These are phyloP conservation scores for Nymphalis io DNA, from an alignment of 1,140 invertebrate species.

Conservation along the genomic window DNA sequence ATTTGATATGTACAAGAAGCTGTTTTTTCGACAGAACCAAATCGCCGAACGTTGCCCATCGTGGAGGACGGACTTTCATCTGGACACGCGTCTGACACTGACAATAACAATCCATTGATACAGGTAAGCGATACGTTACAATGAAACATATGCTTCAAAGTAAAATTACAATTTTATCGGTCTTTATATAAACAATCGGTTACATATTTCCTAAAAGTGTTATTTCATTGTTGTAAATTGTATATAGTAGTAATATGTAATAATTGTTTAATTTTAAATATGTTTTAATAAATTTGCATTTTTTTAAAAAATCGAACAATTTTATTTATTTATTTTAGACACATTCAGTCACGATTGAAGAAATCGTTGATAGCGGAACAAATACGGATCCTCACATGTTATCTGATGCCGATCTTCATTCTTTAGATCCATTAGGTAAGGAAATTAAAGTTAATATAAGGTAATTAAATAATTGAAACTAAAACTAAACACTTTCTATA, in stretches of 20 bases:
- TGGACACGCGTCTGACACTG: constrained; percentile 94
- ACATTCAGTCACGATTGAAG: constrained; percentile 65
- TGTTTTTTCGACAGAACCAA: constrained; percentile 20
- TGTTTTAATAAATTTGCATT: not conserved
- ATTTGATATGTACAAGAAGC: not conserved
- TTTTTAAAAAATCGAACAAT: not conserved
- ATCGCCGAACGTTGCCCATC: constrained; percentile 89
- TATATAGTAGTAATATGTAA: not conserved
- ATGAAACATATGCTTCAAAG: too few species aligned
- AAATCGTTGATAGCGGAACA: constrained; percentile 75
- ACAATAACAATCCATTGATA: constrained; percentile 88
- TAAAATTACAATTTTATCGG: too few species aligned
- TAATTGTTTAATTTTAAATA: too few species aligned
- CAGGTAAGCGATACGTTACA: constrained; percentile 47
- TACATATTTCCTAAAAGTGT: too few species aligned
- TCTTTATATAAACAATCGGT: too few species aligned
- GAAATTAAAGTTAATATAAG: not conserved
- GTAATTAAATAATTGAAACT: not conserved
- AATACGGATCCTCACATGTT: constrained; percentile 67
- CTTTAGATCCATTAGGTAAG: constrained; percentile 83
- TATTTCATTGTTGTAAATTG: too few species aligned
- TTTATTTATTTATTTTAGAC: constrained; percentile 48
- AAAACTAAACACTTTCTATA: too few species aligned
- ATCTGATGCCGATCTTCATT: constrained; percentile 82
- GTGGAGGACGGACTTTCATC: constrained; percentile 96